phyloP scores from a whole-genome alignment of 2,888 invertebrate species.

The Sesia apiformis region DNA sequence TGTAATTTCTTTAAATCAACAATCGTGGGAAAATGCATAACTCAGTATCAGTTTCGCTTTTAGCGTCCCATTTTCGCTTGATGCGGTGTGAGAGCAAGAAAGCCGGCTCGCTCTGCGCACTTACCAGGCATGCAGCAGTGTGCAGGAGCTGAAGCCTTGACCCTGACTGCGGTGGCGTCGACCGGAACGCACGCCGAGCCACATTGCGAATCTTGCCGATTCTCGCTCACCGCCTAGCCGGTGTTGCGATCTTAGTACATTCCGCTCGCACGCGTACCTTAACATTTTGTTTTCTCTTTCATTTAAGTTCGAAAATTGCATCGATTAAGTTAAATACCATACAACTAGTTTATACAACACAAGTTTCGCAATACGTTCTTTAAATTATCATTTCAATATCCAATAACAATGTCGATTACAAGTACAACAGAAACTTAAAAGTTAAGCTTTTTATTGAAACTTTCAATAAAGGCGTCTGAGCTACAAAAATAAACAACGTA shows the following conservation, averaged over 20 bases:
- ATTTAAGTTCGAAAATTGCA: slow-evolving; percentile 30
- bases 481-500: too few species aligned
- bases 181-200: slow-evolving; percentile 68
- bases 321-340: slow-evolving; percentile 18
- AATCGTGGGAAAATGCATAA: slow-evolving; percentile 22
- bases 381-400: not conserved
- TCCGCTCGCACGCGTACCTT: slow-evolving; percentile 53
- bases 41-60: slow-evolving; percentile 53
- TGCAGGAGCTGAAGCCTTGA: slow-evolving; percentile 68
- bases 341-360: not conserved
- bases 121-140: slow-evolving; percentile 59
- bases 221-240: slow-evolving; percentile 45
- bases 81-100: slow-evolving; percentile 34
- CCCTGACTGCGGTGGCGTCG: slow-evolving; percentile 72
- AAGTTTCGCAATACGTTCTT: not conserved
- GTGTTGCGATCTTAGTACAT: slow-evolving; percentile 59
- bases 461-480: too few species aligned
- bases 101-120: slow-evolving; percentile 25
- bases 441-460: too few species aligned
- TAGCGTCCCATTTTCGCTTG: slow-evolving; percentile 51
- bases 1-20: slow-evolving; percentile 15
- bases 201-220: slow-evolving; percentile 61
- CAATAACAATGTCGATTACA: too few species aligned
- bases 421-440: too few species aligned
- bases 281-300: slow-evolving; percentile 52